These are phyloP conservation scores for Microcebus ravelobensis DNA, from an alignment of 2,113 vertebrate genomes.

Conservation along the genomic window DNA sequence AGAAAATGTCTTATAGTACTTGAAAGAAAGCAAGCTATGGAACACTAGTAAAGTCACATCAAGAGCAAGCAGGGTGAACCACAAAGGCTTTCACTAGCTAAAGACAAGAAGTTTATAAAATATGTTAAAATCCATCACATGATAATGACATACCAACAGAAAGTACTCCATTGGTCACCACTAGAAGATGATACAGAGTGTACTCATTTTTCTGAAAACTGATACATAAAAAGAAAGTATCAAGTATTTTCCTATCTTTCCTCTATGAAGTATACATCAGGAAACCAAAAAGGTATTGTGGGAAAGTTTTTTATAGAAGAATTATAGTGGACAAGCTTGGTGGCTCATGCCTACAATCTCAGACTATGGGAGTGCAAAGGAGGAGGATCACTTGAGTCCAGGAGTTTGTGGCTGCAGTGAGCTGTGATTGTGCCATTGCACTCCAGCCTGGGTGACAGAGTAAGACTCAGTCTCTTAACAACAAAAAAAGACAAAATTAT, in stretches of 20 bases:
- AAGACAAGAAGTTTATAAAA: neutral
- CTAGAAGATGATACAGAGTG: neutral
- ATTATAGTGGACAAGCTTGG: neutral
- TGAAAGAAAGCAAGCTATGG: neutral
- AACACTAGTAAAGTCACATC: neutral
- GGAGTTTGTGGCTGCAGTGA: too few species aligned
- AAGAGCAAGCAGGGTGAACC: neutral
- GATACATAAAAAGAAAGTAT: neutral
- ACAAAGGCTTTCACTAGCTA: neutral
- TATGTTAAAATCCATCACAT: neutral
- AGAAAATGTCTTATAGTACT: neutral
- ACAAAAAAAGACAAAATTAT: neutral
- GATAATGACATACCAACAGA: neutral
- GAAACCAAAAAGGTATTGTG: neutral
- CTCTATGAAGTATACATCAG: neutral
- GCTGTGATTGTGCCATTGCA: too few species aligned
- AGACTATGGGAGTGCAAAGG: too few species aligned
- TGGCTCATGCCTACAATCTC: too few species aligned
- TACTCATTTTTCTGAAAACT: neutral
- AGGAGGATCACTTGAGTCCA: too few species aligned
- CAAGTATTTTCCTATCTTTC: neutral
- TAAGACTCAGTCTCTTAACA: too few species aligned
- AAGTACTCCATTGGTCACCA: neutral
- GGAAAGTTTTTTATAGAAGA: neutral
- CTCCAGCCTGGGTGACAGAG: too few species aligned